phyloP scores from a whole-genome alignment of 2,888 invertebrate species.

The Sclerodermus sp. region DNA sequence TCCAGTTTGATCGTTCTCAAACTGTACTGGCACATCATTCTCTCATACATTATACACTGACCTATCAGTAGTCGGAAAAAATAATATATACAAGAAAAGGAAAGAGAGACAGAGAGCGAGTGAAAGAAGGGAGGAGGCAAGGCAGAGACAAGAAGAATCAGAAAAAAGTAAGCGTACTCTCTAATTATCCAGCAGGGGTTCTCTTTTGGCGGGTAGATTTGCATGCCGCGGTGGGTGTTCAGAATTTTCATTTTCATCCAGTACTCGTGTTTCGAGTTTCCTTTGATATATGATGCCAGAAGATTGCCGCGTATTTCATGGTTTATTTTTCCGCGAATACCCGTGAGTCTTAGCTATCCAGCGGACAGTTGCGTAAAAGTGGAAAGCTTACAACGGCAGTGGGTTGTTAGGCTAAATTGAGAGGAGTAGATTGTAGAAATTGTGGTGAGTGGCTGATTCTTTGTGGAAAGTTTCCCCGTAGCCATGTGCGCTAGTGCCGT shows the following conservation, averaged over 20 bases:
- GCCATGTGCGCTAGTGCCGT: background rate
- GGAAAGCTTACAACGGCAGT: background rate
- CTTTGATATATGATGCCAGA: background rate
- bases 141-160: no score
- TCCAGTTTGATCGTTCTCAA: constrained; percentile 1
- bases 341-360: no score
- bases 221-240: no score
- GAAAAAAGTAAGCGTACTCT: no score
- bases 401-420: background rate
- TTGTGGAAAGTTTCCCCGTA: background rate
- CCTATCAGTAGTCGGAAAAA: constrained; percentile 8
- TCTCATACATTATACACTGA: constrained; percentile 5
- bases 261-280: background rate
- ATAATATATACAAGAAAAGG: background rate
- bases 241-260: no score
- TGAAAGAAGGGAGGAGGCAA: no score
- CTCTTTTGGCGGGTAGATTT: no score
- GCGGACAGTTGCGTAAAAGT: background rate
- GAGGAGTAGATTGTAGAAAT: background rate
- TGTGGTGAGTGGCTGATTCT: no score
- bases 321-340: background rate
- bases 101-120: no score
- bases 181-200: no score
- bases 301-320: background rate
- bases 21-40: background rate